Percentiles rank a stretch among this genome's conserved stretches.
These are phyloP conservation scores for Caenorhabditis inopinata DNA, from an alignment of 1,140 invertebrate genomes.

Conservation along the genomic window DNA sequence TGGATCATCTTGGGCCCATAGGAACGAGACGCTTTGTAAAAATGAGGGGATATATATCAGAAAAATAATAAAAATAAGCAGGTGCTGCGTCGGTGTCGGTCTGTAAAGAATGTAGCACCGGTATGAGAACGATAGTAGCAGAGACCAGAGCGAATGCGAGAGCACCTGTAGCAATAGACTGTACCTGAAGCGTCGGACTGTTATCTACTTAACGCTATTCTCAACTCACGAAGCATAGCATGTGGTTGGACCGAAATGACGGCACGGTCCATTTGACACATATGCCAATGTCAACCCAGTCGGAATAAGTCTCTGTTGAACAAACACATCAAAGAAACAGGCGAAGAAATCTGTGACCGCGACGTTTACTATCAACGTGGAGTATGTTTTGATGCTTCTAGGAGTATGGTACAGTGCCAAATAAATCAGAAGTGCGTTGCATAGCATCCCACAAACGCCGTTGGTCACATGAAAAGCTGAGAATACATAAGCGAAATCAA, in stretches of 20 bases:
- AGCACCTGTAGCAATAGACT: slow-evolving; percentile 8
- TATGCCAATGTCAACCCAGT: slow-evolving; percentile 32
- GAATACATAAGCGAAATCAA: background rate
- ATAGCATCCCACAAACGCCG: background rate
- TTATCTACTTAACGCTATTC: background rate
- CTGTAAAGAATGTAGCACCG: background rate
- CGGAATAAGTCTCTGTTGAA: slow-evolving; percentile 38
- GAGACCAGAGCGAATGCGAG: slow-evolving; percentile 11
- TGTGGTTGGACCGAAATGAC: background rate
- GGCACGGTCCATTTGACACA: slow-evolving; percentile 36
- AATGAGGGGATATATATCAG: background rate
- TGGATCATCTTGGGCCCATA: slow-evolving; percentile 1
- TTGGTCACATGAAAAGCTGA: background rate
- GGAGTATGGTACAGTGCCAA: slow-evolving; percentile 34
- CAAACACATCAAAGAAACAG: slow-evolving; percentile 33
- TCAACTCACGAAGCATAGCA: slow-evolving; percentile 15
- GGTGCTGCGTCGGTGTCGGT: background rate
- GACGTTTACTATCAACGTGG: slow-evolving; percentile 33
- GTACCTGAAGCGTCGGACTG: background rate
- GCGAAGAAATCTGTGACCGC: slow-evolving; percentile 34
- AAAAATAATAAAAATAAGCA: background rate
- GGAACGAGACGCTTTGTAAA: background rate
- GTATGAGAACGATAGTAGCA: background rate
- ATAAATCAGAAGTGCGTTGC: background rate
- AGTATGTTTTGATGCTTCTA: slow-evolving; percentile 23